phyloP scores from a whole-genome alignment of 2,888 invertebrate species.

The Adela reaumurella region DNA sequence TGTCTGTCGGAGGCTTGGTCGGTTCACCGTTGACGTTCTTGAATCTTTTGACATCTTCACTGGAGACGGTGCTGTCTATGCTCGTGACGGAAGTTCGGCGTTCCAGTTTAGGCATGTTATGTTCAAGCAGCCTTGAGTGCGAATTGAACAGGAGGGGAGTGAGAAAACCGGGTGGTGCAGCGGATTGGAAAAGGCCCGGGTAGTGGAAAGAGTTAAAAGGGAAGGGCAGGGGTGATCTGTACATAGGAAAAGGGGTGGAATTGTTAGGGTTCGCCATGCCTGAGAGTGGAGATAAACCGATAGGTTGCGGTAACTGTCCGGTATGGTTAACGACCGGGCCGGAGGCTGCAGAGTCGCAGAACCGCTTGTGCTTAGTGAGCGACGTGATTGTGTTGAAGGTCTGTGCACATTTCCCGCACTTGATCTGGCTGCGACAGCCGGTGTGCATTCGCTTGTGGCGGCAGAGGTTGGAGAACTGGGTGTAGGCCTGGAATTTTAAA shows the following conservation, averaged over 20 bases:
- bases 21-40: constrained; percentile 32
- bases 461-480: constrained; percentile 98
- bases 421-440: constrained; percentile 89
- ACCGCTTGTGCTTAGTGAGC: constrained; percentile 91
- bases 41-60: constrained; percentile 36
- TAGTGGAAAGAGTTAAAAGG: constrained; percentile 64
- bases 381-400: constrained; percentile 90
- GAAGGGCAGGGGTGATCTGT: constrained; percentile 64
- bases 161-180: constrained; percentile 59
- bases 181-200: constrained; percentile 52
- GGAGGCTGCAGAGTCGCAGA: constrained; percentile 80
- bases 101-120: constrained; percentile 51
- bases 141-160: constrained; percentile 64
- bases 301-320: constrained; percentile 38
- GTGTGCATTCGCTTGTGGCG: constrained; percentile 99
- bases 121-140: constrained; percentile 52
- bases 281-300: constrained; percentile 34
- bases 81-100: constrained; percentile 42
- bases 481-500: constrained; percentile 72
- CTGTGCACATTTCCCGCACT: constrained; percentile 92
- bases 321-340: constrained; percentile 43
- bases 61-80: constrained; percentile 39
- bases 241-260: constrained; percentile 67
- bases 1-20: constrained; percentile 25
- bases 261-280: constrained; percentile 40